These are phyloP conservation scores for Salvelinus sp. DNA, from an alignment of 2,113 vertebrate genomes.

Conservation along the genomic window DNA sequence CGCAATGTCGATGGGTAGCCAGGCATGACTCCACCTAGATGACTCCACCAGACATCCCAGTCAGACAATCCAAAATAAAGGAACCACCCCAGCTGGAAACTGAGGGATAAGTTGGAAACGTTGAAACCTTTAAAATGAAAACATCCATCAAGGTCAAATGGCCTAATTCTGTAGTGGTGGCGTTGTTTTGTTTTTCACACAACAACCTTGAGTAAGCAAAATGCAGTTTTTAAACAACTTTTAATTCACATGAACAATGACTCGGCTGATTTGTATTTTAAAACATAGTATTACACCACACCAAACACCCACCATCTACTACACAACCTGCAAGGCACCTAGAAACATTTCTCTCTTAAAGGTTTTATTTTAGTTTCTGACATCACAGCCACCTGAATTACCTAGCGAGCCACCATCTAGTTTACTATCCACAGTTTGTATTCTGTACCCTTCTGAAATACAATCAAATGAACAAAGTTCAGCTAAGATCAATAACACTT, in stretches of 20 bases:
- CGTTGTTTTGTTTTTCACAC: not conserved
- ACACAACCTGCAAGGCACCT: too few species aligned
- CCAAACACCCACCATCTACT: not conserved
- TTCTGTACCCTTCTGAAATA: not conserved
- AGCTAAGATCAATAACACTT: conserved; percentile 7
- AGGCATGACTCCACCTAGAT: too few species aligned
- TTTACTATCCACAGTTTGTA: not conserved
- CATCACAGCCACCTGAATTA: too few species aligned
- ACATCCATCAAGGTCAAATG: not conserved
- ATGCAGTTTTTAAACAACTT: not conserved
- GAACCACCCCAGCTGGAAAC: not conserved
- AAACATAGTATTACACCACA: not conserved
- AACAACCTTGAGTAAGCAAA: not conserved
- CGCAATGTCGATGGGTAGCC: too few species aligned
- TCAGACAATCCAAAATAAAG: not conserved
- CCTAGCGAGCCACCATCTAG: not conserved
- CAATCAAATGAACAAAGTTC: conserved; percentile 7
- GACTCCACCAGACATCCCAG: not conserved
- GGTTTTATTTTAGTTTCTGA: too few species aligned
- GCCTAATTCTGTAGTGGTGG: not conserved
- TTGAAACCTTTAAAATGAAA: not conserved
- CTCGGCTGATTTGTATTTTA: not conserved
- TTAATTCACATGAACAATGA: not conserved
- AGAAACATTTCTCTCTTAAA: not conserved
- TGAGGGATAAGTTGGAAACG: not conserved